Conservation (phyloP, 2,888 invertebrate genomes). For the Lepeophtheirus nordmannii region DNA sequence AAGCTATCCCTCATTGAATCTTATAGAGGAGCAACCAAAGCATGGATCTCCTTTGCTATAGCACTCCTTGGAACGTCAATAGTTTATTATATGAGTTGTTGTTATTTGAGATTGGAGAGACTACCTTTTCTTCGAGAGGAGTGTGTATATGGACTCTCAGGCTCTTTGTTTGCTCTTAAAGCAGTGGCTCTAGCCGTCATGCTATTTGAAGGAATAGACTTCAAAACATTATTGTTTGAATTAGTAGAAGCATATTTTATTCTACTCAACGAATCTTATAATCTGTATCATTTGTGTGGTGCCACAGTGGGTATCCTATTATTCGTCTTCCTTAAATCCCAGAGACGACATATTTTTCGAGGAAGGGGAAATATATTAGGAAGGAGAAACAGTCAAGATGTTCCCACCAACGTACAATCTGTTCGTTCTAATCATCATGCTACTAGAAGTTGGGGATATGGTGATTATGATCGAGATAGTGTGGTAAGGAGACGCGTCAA, state of each 20-base stretch:
- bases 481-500: not conserved
- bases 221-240: not conserved
- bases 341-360: not conserved
- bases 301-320: not conserved
- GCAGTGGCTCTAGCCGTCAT: not conserved
- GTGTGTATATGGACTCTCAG: constrained; percentile 15
- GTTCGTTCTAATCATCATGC: not conserved
- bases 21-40: not conserved
- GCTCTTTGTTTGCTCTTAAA: constrained; percentile 7
- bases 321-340: not conserved
- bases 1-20: constrained; percentile 2
- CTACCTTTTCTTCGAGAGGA: not conserved
- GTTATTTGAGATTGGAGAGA: not conserved
- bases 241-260: not conserved
- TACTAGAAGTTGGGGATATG: constrained; percentile 18
- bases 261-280: not conserved
- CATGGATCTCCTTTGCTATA: not conserved
- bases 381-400: not conserved
- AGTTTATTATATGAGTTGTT: not conserved
- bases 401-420: not conserved
- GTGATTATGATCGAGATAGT: constrained; percentile 1
- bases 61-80: not conserved
- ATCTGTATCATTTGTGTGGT: not conserved
- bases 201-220: constrained; percentile 10
- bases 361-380: not conserved